Conservation (phyloP, 2,888 invertebrate genomes). For the Mimachlamys varia region DNA sequence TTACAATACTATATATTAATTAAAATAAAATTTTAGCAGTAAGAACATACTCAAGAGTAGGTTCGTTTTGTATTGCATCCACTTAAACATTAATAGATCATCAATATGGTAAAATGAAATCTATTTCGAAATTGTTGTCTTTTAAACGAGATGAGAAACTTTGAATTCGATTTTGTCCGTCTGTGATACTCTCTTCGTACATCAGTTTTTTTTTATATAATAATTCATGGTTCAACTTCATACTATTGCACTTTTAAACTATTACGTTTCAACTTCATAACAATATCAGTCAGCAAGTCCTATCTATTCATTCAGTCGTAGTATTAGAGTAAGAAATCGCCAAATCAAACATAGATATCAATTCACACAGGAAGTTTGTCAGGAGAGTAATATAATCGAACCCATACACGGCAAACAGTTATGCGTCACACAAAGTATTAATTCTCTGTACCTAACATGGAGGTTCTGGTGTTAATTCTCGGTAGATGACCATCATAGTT, state of each 20-base stretch:
- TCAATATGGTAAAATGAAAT: not conserved
- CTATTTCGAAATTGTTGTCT: too few relatives aligned
- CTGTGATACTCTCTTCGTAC: not conserved
- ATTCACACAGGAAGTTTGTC: not conserved
- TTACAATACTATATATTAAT: not conserved
- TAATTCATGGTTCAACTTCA: not conserved
- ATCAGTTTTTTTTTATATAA: not conserved
- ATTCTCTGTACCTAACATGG: constrained; percentile 46
- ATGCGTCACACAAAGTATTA: constrained; percentile 8
- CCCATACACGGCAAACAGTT: constrained; percentile 37
- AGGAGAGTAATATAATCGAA: not conserved
- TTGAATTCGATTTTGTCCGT: not conserved
- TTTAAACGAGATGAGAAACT: too few relatives aligned
- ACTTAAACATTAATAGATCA: not conserved
- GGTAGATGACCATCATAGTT: constrained; percentile 48
- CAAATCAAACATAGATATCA: not conserved
- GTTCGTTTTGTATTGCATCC: not conserved
- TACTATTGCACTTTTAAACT: too few relatives aligned
- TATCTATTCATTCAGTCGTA: not conserved
- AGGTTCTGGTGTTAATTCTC: constrained; percentile 48
- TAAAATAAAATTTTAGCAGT: not conserved
- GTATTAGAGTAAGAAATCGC: not conserved
- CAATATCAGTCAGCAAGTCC: not conserved
- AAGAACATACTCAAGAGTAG: not conserved
- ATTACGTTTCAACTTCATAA: not conserved